Evolutionary conservation across 2,888 invertebrate species (phyloP), one percentile per base, ranked within the genome.

Genomic region (Hermaeophaga mercurialis): DNA sequence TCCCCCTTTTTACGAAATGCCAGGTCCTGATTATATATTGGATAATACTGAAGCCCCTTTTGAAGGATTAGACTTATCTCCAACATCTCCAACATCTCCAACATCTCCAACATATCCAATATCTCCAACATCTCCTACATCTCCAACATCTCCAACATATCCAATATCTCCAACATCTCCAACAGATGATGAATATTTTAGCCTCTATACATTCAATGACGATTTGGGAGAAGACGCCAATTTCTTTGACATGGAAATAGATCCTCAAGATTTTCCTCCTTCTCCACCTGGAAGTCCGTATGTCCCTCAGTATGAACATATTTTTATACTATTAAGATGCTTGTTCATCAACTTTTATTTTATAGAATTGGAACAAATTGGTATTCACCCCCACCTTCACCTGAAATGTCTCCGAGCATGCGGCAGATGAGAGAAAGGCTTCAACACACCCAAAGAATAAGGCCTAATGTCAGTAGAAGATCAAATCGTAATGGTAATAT

Each of bases 381-480:
- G 12, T 18, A 5, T 6, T 15, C 22, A 1, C 14, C 41, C 8
- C 9, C 24, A 26, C 41, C 14, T 24, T 34, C 46, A 12, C 34
- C 45, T 12, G 22, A 12, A 4, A 12, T 34, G 22, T 14, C 46
- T n/a, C 46, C 46, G 8, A 22, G 34, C 12, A 46, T 46, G 46
- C 22, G 9, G 19, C 31, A 45, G 11, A 45, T 45, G 45, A 3
- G 15, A 4, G n/a, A 18, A 6, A 12, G 17, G 17, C 6, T 45
- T 18, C 45, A 26, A 11, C 11, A 31, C n/a, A 17, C 45, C 1
- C n/a, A 31, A 31, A 45, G 31, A 11, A 28, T n/a, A n/a, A n/a
- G 3, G 11, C 9, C 12, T 8, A 5, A 14, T 14, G 4, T 22
- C 3, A 15, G 14, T 17, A n/a, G 3, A 7, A n/a, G 11, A 39